Evolutionary conservation across 2,113 vertebrate genomes (phyloP).

Genomic region (Sterrhoptilus dennistouni): DNA sequence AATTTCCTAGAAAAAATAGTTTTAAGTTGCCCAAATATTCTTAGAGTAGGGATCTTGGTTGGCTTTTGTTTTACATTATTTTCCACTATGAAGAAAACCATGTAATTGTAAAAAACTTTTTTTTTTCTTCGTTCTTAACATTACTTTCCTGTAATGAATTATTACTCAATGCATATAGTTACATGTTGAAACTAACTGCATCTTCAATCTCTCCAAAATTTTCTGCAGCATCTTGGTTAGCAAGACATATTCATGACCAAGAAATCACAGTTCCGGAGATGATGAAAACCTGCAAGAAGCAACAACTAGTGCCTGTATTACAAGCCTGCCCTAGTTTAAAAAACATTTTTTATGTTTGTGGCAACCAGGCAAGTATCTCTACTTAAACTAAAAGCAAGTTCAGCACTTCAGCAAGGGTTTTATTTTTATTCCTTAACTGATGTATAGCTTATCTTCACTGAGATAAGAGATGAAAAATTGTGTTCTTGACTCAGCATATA

Average conservation of each 20-base stretch:
- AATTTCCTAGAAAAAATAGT: neutral
- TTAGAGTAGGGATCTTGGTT: neutral
- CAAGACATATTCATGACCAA: slow-evolving; percentile 35
- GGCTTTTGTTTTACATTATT: neutral
- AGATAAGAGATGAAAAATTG: slow-evolving; percentile 31
- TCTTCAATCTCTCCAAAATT: neutral
- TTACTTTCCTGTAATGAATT: neutral
- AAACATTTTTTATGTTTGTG: slow-evolving; percentile 39
- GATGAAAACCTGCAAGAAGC: slow-evolving; percentile 51
- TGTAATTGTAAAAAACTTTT: neutral
- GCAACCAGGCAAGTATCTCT: slow-evolving; percentile 51
- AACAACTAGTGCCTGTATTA: neutral
- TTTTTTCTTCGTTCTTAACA: neutral
- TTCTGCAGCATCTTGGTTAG: neutral
- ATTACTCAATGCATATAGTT: neutral
- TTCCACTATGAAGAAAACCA: fast-evolving
- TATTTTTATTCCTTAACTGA: neutral
- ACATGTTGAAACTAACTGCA: neutral
- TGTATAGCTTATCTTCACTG: slow-evolving; percentile 42
- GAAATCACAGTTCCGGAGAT: slow-evolving; percentile 30
- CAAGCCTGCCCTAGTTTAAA: slow-evolving; percentile 30
- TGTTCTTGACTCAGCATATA: neutral
- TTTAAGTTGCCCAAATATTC: neutral
- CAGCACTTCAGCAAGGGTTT: slow-evolving; percentile 41
- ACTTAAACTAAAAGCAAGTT: slow-evolving; percentile 65